phyloP scores from a whole-genome alignment of 2,113 vertebrate genomes.

The Gymnocephalus cernua region DNA sequence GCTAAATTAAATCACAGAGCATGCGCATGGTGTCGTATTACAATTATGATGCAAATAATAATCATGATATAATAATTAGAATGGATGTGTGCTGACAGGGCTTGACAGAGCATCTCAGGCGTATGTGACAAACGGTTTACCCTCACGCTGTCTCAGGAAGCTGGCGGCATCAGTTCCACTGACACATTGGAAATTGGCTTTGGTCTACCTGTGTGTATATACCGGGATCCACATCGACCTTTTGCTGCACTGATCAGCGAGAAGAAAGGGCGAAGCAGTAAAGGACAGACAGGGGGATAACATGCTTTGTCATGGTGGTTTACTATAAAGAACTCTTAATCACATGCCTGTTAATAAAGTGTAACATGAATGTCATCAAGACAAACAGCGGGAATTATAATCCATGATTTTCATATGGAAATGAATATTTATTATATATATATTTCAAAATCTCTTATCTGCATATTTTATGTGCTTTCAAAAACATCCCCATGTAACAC shows the following conservation, averaged over 20 bases:
- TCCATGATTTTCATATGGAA: neutral
- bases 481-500: constrained; percentile 40
- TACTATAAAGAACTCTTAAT: constrained; percentile 4
- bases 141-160: constrained; percentile 75
- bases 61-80: constrained; percentile 39
- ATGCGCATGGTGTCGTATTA: neutral
- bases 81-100: constrained; percentile 54
- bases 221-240: constrained; percentile 53
- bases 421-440: neutral
- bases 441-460: constrained; percentile 9
- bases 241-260: constrained; percentile 42
- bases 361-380: neutral
- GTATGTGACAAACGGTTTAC: constrained; percentile 57
- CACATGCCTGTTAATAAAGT: constrained; percentile 6
- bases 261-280: constrained; percentile 52
- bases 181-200: constrained; percentile 82
- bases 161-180: constrained; percentile 69
- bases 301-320: neutral
- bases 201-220: constrained; percentile 67
- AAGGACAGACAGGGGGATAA: constrained; percentile 23
- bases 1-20: neutral
- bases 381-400: neutral
- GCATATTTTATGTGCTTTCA: constrained; percentile 62
- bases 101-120: constrained; percentile 55
- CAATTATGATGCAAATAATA: constrained; percentile 13